Percentiles rank a stretch among this genome's conserved stretches.
Evolutionary conservation across 53 echinoderm and acorn worm genomes (phyloP).

Genomic region (Apostichopus leukothele): DNA sequence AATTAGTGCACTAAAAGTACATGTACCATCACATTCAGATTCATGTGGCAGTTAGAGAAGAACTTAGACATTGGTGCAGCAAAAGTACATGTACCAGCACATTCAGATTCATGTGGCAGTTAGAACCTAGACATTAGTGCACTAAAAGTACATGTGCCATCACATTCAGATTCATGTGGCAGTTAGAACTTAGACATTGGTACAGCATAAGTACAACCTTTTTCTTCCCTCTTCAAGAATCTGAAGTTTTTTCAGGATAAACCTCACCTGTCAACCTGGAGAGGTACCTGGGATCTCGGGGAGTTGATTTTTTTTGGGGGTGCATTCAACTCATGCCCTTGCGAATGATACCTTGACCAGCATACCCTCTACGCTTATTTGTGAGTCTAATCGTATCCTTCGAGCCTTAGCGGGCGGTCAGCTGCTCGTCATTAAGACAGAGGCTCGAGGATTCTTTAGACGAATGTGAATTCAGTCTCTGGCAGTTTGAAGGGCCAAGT

Average conservation of each 20-base stretch:
- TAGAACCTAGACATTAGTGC: no score
- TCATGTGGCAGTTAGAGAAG: no score
- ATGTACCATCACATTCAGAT: no score
- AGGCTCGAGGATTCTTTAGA: not conserved
- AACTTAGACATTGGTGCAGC: no score
- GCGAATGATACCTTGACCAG: not conserved
- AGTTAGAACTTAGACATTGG: no score
- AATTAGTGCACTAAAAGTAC: no score
- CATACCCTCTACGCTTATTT: slow-evolving; percentile 4
- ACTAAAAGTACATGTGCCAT: no score
- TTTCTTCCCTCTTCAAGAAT: no score
- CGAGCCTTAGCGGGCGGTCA: not conserved
- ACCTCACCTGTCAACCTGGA: not conserved
- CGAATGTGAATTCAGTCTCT: not conserved
- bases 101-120: no score
- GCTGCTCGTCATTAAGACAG: not conserved
- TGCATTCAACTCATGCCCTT: not conserved
- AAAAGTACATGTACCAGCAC: no score
- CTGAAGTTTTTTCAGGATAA: not conserved
- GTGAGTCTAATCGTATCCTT: slow-evolving; percentile 2
- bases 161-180: no score
- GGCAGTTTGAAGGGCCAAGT: not conserved
- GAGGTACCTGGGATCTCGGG: not conserved
- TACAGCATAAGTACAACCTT: no score
- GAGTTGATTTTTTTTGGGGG: not conserved